Percentiles rank a stretch among this genome's conserved stretches.
phyloP scores from a whole-genome alignment of 2,797 vertebrate genomes.

The Danio tinwini region DNA sequence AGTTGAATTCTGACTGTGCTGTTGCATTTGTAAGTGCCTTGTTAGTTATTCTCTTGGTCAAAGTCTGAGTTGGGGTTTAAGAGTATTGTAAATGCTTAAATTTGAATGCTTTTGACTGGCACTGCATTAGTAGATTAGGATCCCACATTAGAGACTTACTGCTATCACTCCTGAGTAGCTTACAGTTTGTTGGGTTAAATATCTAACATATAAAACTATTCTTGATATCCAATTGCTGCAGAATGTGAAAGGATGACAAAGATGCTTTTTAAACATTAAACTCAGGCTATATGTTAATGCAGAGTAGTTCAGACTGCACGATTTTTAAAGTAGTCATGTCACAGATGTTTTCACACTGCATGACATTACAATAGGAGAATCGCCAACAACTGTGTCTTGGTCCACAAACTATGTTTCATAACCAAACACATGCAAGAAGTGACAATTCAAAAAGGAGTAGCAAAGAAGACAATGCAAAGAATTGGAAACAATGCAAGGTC shows the following conservation, averaged over 20 bases:
- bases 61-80: constrained; percentile 3
- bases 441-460: too few relatives aligned
- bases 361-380: too few relatives aligned
- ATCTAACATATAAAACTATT: neutral
- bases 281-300: neutral
- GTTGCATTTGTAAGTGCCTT: constrained; percentile 8
- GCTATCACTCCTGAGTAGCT: neutral
- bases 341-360: too few relatives aligned
- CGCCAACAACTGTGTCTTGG: too few relatives aligned
- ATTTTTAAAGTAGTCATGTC: too few relatives aligned
- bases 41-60: neutral
- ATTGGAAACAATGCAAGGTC: too few relatives aligned
- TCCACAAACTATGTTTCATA: too few relatives aligned
- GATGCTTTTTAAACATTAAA: neutral
- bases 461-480: too few relatives aligned
- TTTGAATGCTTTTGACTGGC: neutral
- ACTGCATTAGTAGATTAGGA: constrained; percentile 1
- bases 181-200: constrained; percentile 17
- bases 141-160: neutral
- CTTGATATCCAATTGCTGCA: neutral
- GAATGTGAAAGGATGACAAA: neutral
- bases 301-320: too few relatives aligned
- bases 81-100: constrained; percentile 5
- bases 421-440: too few relatives aligned
- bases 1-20: neutral